Conservation (phyloP, 2,113 vertebrate species). For the Ptychochromis oligacanthus region DNA sequence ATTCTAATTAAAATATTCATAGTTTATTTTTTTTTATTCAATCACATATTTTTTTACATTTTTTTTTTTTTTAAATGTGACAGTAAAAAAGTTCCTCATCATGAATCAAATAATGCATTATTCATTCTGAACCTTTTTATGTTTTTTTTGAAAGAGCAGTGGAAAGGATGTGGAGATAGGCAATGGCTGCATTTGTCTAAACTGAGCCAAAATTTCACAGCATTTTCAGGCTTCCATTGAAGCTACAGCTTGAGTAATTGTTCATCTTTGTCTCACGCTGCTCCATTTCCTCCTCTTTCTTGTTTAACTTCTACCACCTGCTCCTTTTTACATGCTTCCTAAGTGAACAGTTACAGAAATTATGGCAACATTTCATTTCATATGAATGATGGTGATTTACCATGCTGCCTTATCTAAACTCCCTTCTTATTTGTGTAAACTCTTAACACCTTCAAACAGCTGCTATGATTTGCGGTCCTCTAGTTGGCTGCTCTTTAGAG, state of each 20-base stretch:
- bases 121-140: background rate
- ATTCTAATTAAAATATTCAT: no score
- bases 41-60: no score
- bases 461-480: no score
- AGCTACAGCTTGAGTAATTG: background rate
- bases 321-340: background rate
- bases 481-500: no score
- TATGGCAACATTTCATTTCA: background rate
- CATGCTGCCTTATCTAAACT: background rate
- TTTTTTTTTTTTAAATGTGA: background rate
- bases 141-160: background rate
- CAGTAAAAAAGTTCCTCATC: background rate
- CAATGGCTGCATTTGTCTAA: background rate
- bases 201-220: background rate
- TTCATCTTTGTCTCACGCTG: background rate
- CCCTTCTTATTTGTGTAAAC: no score
- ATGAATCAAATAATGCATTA: background rate
- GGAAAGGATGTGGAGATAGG: background rate
- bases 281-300: fast-evolving
- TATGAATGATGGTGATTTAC: background rate
- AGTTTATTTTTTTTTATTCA: no score
- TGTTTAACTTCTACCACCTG: background rate
- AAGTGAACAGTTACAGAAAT: background rate
- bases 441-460: no score
- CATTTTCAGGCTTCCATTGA: background rate